Conservation (phyloP, 2,888 invertebrate species). For the Mimumesa dahlbomi region DNA sequence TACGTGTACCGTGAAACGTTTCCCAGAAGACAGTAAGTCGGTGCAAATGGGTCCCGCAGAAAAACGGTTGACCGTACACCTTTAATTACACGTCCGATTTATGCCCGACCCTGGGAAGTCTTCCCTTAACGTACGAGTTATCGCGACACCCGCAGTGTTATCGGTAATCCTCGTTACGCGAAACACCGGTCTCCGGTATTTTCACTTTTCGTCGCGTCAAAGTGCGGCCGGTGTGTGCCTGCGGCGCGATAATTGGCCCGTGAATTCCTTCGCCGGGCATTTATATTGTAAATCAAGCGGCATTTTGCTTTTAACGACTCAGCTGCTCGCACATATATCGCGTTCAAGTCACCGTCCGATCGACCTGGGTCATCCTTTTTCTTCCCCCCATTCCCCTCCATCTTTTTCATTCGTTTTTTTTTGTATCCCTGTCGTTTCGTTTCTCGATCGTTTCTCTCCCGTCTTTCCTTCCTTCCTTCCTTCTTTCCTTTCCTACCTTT, state of each 20-base stretch:
- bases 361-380: background rate
- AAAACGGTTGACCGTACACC: no score
- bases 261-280: conserved; percentile 30
- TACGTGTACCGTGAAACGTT: no score
- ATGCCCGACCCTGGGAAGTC: conserved; percentile 3
- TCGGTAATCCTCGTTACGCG: conserved; percentile 34
- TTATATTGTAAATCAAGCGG: conserved; percentile 10
- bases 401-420: no score
- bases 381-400: background rate
- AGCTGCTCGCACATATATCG: background rate
- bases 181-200: conserved; percentile 29
- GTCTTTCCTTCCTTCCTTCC: conserved; percentile 12
- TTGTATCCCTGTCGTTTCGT: background rate
- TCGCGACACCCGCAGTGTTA: conserved; percentile 31
- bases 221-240: conserved; percentile 18
- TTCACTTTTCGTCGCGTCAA: conserved; percentile 46
- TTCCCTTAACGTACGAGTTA: background rate
- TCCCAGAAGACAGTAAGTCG: no score
- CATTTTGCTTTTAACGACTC: conserved; percentile 5
- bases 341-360: background rate
- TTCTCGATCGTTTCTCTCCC: background rate
- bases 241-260: conserved; percentile 47
- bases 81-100: conserved; percentile 28
- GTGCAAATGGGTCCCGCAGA: no score
- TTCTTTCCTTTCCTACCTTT: conserved; percentile 9